Evolutionary conservation across 2,888 invertebrate genomes (phyloP), one percentile per base, ranked within the genome.

Genomic region (Bibio marci): DNA sequence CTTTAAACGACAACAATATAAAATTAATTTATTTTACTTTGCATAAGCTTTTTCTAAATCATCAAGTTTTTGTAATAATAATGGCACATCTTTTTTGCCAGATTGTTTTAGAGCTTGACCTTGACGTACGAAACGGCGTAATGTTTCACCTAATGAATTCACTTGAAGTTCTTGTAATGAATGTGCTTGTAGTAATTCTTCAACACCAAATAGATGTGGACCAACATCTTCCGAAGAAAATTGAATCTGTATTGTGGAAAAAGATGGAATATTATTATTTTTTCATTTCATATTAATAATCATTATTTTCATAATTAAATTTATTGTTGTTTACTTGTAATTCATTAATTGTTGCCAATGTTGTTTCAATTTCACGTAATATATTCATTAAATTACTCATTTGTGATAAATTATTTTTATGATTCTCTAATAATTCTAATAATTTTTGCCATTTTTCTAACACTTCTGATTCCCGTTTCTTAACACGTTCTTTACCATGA

Each of bases 111-210:
- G 71, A 38, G 69, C 67, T 47, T 66, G 62, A 1, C 70, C 76
- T 48, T 76, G 70, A 27, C 85, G 65, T 45, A 77, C 80, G 36
- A 94, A 71, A 31, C 81, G 70, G 18, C 82, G 69, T 44, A 87
- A 76, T 28, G 80, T 80, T 57, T 92, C 91, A 13, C 88, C 87
- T 42, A 91, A 68, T 0, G 90, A 82, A 3, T 82, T 82, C 0
- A 94, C 80, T 62, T 91, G 88, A 43, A 92, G 64, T 57, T 97
- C 95, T 50, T 87, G 81, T 34, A 98, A 65, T 13, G 83, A 83
- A 62, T 97, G 94, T 44, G 91, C 90, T 50, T 95, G 94, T 40
- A 97, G 64, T 31, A 94, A 66, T 46, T 97, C 92, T 58, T 97
- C 95, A 8, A 92, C 94, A 28, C 87, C 95, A 44, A 91, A 68